Conservation (phyloP, 2,113 vertebrate species). For the Falco punctatus region DNA sequence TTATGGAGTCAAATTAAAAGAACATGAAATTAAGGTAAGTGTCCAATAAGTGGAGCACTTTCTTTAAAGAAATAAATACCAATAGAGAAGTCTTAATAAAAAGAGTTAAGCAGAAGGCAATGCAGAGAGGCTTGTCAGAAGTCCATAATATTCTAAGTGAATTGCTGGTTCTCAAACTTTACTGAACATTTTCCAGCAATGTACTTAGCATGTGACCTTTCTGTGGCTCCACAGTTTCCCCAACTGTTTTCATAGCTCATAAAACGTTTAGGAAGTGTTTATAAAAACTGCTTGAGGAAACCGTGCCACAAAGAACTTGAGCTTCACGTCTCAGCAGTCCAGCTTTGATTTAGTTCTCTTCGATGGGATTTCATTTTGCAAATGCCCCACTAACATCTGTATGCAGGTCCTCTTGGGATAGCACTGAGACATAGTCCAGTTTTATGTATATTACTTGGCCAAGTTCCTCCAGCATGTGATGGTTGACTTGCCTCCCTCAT, state of each 20-base stretch:
- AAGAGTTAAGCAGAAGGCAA: slow-evolving; percentile 2
- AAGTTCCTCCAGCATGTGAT: slow-evolving; percentile 67
- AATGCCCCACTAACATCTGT: slow-evolving; percentile 79
- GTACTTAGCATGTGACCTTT: slow-evolving; percentile 74
- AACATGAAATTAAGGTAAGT: neutral
- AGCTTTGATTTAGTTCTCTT: slow-evolving; percentile 73
- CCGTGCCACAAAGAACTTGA: slow-evolving; percentile 72
- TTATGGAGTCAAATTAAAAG: slow-evolving; percentile 10
- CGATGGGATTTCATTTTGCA: slow-evolving; percentile 61
- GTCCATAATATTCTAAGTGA: neutral
- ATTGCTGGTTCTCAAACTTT: slow-evolving; percentile 3
- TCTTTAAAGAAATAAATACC: neutral
- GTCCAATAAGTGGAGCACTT: neutral
- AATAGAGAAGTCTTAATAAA: slow-evolving; percentile 40
- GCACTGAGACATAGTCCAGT: slow-evolving; percentile 45
- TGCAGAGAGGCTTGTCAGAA: neutral
- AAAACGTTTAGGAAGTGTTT: slow-evolving; percentile 77
- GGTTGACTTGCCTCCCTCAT: slow-evolving; percentile 78
- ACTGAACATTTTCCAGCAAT: slow-evolving; percentile 64
- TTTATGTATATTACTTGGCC: slow-evolving; percentile 75
- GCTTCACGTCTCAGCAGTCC: slow-evolving; percentile 67
- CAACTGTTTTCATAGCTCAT: slow-evolving; percentile 77
- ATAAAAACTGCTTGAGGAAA: slow-evolving; percentile 76
- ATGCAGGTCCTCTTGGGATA: slow-evolving; percentile 68
- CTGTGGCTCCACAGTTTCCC: slow-evolving; percentile 66